phyloP scores from a whole-genome alignment of 2,888 invertebrate genomes.

The Chymomyza fuscimana region DNA sequence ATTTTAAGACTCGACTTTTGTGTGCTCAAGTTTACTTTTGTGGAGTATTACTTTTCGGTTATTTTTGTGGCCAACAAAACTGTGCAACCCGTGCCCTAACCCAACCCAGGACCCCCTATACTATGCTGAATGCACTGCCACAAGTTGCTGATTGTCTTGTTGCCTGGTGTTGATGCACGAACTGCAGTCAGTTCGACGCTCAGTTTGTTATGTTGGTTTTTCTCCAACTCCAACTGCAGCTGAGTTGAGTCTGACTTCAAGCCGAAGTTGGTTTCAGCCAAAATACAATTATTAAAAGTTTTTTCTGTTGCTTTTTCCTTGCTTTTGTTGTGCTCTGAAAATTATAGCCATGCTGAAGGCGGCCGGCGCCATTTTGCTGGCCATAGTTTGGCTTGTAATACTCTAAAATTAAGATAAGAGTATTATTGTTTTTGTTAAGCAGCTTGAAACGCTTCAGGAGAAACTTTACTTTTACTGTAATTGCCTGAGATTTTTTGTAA shows the following conservation, averaged over 20 bases:
- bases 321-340: constrained; percentile 48
- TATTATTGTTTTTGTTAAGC: not conserved
- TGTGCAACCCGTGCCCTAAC: constrained; percentile 4
- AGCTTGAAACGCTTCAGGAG: not conserved
- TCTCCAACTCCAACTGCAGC: not conserved
- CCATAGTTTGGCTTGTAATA: constrained; percentile 35
- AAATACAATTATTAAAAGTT: constrained; percentile 71
- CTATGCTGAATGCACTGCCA: constrained; percentile 20
- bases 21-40: constrained; percentile 68
- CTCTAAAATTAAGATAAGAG: constrained; percentile 4
- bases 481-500: too few relatives aligned
- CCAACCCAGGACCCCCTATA: constrained; percentile 1
- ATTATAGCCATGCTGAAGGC: constrained; percentile 43
- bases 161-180: constrained; percentile 63
- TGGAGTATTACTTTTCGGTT: constrained; percentile 72
- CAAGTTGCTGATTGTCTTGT: constrained; percentile 63
- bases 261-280: constrained; percentile 32
- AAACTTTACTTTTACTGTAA: not conserved
- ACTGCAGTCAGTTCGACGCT: constrained; percentile 15
- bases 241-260: constrained; percentile 34
- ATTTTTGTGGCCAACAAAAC: constrained; percentile 64
- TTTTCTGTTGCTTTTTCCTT: constrained; percentile 36
- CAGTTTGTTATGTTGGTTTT: constrained; percentile 6
- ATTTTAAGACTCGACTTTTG: constrained; percentile 74
- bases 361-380: constrained; percentile 43